Percentiles rank a stretch among this genome's conserved stretches.
Conservation (phyloP, 2,797 vertebrate genomes). For the Salarias fasciatus region DNA sequence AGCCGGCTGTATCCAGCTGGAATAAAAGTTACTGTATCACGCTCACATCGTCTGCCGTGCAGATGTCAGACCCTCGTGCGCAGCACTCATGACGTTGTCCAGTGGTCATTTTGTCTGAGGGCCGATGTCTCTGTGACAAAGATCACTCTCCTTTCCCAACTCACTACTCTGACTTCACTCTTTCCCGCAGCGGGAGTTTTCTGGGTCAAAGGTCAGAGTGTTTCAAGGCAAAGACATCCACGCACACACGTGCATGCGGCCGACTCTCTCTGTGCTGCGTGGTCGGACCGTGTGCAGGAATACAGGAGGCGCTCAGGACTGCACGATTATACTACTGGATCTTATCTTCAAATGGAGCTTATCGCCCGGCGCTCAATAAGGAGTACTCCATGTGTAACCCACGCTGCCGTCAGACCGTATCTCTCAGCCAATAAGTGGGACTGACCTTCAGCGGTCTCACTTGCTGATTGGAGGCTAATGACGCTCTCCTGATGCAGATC, state of each 20-base stretch:
- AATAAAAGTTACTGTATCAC: too few relatives aligned
- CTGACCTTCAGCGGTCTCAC: not conserved
- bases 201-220: constrained; percentile 63
- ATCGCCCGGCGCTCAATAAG: constrained; percentile 36
- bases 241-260: constrained; percentile 1
- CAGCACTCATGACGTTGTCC: not conserved
- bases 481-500: constrained; percentile 53
- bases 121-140: constrained; percentile 61
- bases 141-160: constrained; percentile 75
- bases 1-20: too few relatives aligned
- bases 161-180: constrained; percentile 17
- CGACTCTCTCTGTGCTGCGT: too few relatives aligned
- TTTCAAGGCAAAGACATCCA: constrained; percentile 8
- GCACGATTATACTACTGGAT: not conserved
- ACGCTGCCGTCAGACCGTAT: constrained; percentile 4
- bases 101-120: constrained; percentile 25
- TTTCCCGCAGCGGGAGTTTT: constrained; percentile 17
- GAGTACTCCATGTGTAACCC: constrained; percentile 7
- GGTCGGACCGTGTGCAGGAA: too few relatives aligned
- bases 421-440: constrained; percentile 42
- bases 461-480: constrained; percentile 36
- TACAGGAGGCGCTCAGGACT: too few relatives aligned
- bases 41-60: too few relatives aligned
- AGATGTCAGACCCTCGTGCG: not conserved
- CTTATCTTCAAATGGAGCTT: constrained; percentile 16